Base-by-base conservation (phyloP, 53 echinoderm and acorn worm species). In the Antedon mediterranea region DNA sequence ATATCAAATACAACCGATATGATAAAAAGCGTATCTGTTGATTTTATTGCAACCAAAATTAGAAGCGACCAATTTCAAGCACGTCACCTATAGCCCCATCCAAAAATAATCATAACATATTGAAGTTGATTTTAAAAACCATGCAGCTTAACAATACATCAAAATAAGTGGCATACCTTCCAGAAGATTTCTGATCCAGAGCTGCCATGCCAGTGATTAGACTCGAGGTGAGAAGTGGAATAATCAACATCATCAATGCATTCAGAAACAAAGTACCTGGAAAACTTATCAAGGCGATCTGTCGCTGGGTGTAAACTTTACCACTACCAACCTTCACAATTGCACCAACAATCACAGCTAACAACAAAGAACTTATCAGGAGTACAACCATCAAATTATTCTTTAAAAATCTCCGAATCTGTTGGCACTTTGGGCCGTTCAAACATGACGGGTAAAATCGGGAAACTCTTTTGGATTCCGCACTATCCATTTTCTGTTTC, bases 181-280 rank as follows among this genome's bases (percentile, higher is more conserved):
- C 91, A 4, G 90, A 94, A 72, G 86, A 80, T 27, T 85, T 81
- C 30, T 81, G 84, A 78, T 94, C 94, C 26, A 94, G 82, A n/a
- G 90, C 84, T 32, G 94, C 85, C 85, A 94, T 85, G 0, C 94
- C 89, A 3, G 89, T 74, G 71, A 90, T 86, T 34, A 94, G 72
- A 34, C 94, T 94, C 43, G 91, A 84, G 0, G 86, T 81, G 13
- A 94, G 80, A 34, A 94, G 74, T 0, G 94, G 94, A 0, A 94
- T 80, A 71, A 91, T 94, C 87, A 94, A 75, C 83, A 90, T 89
- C 83, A 89, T 94, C 43, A 94, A 78, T 81, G 85, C 85, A 71
- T 94, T 91, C 32, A 94, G 82, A 43, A 94, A 94, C 27, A 94
- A 44, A 0, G 86, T 89, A 6, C 94, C 94, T 0, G 94, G 94